These are phyloP conservation scores for Acanthochromis polyacanthus DNA, from an alignment of 2,113 vertebrate species.

Conservation along the genomic window DNA sequence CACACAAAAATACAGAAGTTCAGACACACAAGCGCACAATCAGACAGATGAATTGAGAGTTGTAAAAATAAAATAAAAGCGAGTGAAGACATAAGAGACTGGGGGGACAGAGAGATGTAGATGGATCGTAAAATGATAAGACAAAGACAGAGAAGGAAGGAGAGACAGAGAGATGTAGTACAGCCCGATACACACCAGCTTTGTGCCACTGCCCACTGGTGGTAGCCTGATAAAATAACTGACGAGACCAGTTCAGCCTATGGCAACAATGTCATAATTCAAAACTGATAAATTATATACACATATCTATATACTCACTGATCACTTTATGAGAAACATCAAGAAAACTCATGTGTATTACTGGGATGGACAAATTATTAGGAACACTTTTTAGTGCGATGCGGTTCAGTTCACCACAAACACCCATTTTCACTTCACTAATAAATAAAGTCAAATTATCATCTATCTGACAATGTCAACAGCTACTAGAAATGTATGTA, in stretches of 20 bases:
- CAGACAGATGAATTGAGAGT: constrained; percentile 45
- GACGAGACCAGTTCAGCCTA: constrained; percentile 53
- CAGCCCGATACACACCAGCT: constrained; percentile 73
- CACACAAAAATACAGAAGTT: constrained; percentile 37
- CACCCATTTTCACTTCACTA: neutral
- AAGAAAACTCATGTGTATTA: neutral
- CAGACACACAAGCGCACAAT: constrained; percentile 23
- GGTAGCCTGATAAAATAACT: constrained; percentile 82
- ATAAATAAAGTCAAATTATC: neutral
- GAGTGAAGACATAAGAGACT: neutral
- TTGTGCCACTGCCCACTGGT: constrained; percentile 87
- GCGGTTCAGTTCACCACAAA: neutral
- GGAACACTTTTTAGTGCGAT: neutral
- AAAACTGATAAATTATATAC: neutral
- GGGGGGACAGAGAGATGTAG: neutral
- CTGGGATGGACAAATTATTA: neutral
- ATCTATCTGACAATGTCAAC: neutral
- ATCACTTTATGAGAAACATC: neutral
- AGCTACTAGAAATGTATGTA: neutral
- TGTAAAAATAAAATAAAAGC: constrained; percentile 17
- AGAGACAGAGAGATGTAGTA: constrained; percentile 28
- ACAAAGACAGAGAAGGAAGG: constrained; percentile 40
- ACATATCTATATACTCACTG: neutral
- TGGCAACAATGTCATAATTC: constrained; percentile 22
- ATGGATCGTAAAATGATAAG: constrained; percentile 25